Base-by-base conservation (phyloP, 2,797 vertebrate species). In the Silurus lanzhouensis region DNA sequence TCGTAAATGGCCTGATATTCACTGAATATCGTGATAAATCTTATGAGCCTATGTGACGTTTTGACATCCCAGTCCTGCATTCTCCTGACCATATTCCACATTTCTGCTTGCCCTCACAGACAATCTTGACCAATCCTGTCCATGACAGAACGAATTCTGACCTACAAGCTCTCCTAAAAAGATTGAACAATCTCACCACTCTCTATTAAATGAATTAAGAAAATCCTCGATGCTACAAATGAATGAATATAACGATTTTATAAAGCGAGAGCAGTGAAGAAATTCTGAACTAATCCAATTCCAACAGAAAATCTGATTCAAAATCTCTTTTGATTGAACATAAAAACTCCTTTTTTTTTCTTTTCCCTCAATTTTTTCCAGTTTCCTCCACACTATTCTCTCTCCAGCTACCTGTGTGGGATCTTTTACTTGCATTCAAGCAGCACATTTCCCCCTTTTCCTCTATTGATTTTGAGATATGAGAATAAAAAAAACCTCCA, bases 361-460 rank as follows among this genome's bases (percentile, higher is more conserved):
- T 38, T 77, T 60, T 61, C 13, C 6, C 5, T 38, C 19, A 2
- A 19, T 20, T 14, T 27, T 63, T 22, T 2, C 6, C 25, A 76
- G 15, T 27, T 25, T 76, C 17, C 20, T 66, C 44, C 9, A 25
- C 13, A 48, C 13, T 52, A 38, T 10, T 60, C 55, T 77, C 27
- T 38, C 75, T 60, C 74, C 5, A 38, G 14, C 27, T 80, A 25
- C 60, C 78, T 64, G 44, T 66, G 44, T 52, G 63, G 60, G 8
- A n/a, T 55, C 25, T 68, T 52, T 66, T 17, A 74, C 58, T 44
- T 44, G 61, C 71, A 82, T 82, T 76, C 52, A 81, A 75, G 60
- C 14, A 12, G 14, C n/a, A 27, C 6, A 57, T 67, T 58, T 58
- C 58, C 71, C 31, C 7, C 14, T 0, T n/a, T 60, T 31, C 25